Base-by-base conservation (phyloP, 2,888 invertebrate species). In the Acrocyrtus sp. region DNA sequence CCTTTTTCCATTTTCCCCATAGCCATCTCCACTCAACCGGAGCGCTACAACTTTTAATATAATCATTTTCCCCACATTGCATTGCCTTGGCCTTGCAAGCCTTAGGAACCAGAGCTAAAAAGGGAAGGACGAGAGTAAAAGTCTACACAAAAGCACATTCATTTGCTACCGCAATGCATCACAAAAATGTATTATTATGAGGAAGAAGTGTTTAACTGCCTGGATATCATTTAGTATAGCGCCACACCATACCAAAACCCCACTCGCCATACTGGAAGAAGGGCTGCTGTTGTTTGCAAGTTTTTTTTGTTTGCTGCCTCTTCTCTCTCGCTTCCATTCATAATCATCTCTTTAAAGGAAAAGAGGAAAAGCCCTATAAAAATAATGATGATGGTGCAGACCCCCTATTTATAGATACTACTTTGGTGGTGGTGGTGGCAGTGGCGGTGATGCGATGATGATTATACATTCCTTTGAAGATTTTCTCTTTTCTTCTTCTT, bases 61-160 rank as follows among this genome's bases (percentile, higher is more conserved):
- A 60, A 34, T 39, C 50, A 6, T 34, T 5, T 10, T 29, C 21
- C 54, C 27, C 24, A 51, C 53, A 54, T 53, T 50, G 47, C 48
- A n/a, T 53, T 53, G 45, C 66, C 66, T 47, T 61, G 57, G 68
- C 68, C 60, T 61, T 68, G 61, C 57, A 22, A n/a, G 6, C 5
- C 5, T 45, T n/a, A 5, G 45, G 5, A 54, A 21, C 27, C 17
- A 53, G 29, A 21, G 6, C 17, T 21, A 53, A 2, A 15, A 17
- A 54, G 54, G 21, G 50, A 26, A 24, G 22, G n/a, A 10, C 12
- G 10, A 22, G 53, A n/a, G 29, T 6, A n/a, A 19, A 1, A 19
- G 19, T 12, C 17, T 15, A 17, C 12, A 56, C 22, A n/a, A 43
- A 57, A 58, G 27, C 41, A 58, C 45, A 12, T 12, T 10, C 8